Evolutionary conservation across 92 coral and sea anemone genomes (phyloP).

Genomic region (Bergia sp.): DNA sequence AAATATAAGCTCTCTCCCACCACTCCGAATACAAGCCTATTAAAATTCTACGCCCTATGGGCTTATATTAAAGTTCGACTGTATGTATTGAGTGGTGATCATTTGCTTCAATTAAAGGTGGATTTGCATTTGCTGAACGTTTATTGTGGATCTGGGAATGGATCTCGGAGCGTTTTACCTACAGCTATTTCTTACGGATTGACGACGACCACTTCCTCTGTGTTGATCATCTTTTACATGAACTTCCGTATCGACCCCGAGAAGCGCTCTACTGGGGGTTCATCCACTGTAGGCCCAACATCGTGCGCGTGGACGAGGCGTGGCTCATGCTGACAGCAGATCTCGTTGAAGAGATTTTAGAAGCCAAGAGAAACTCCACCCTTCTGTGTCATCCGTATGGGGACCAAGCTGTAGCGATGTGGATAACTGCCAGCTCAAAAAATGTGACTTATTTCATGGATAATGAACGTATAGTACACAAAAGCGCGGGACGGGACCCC

Average conservation of each 20-base stretch:
- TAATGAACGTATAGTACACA: constrained; percentile 85
- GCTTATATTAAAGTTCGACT: too few relatives aligned
- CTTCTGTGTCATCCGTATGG: constrained; percentile 89
- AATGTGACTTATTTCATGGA: constrained; percentile 94
- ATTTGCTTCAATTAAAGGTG: constrained; percentile 53
- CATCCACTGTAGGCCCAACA: constrained; percentile 79
- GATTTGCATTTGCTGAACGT: constrained; percentile 85
- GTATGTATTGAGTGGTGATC: background rate
- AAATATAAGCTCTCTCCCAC: too few relatives aligned
- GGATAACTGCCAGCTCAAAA: constrained; percentile 81
- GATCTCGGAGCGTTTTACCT: constrained; percentile 57
- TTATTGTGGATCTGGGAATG: constrained; percentile 90
- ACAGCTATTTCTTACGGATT: constrained; percentile 85
- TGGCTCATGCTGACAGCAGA: constrained; percentile 88
- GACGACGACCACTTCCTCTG: constrained; percentile 98
- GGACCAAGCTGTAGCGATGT: constrained; percentile 93
- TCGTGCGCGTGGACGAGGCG: constrained; percentile 97
- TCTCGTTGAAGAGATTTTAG: constrained; percentile 75
- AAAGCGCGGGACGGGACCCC: constrained; percentile 92
- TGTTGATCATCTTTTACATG: constrained; percentile 78
- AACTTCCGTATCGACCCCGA: constrained; percentile 72
- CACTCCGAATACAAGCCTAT: too few relatives aligned
- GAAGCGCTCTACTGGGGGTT: constrained; percentile 94
- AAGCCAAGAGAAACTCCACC: constrained; percentile 59
- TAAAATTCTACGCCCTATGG: too few relatives aligned